Percentiles rank a stretch among this genome's conserved stretches.
These are phyloP conservation scores for Pseudochirops cupreus DNA, from an alignment of 2,797 vertebrate genomes.

Conservation along the genomic window DNA sequence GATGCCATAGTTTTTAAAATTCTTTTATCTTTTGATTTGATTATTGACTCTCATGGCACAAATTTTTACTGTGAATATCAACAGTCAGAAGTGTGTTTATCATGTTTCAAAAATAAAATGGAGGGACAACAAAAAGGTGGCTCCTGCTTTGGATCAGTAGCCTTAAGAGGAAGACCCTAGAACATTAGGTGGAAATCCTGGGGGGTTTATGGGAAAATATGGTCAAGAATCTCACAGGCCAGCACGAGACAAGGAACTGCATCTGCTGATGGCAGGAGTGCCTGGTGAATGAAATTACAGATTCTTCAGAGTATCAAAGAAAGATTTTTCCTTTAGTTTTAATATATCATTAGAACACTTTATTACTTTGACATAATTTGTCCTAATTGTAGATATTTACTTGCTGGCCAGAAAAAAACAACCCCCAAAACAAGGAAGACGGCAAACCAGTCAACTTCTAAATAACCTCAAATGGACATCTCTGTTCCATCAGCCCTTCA, in stretches of 20 bases:
- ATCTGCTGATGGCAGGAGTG: not conserved
- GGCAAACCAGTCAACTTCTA: not conserved
- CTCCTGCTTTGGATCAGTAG: not conserved
- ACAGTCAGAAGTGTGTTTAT: not conserved
- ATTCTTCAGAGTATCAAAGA: not conserved
- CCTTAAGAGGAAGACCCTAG: not conserved
- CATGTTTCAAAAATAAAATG: not conserved
- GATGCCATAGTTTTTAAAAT: not conserved
- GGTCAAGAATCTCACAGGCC: not conserved
- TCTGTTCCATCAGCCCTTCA: not conserved
- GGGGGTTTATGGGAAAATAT: not conserved
- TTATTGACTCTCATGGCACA: not conserved
- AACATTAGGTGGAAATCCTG: not conserved
- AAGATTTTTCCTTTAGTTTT: not conserved
- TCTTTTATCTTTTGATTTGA: not conserved
- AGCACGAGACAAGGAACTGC: not conserved
- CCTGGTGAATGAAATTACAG: not conserved
- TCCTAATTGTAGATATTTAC: not conserved
- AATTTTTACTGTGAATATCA: not conserved
- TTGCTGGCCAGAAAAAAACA: not conserved
- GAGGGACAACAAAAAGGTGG: not conserved
- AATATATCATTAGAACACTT: not conserved
- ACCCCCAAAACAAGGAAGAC: not conserved
- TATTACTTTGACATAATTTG: not conserved
- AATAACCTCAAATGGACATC: not conserved